phyloP scores from a whole-genome alignment of 2,797 vertebrate genomes.

The Mionectes olivaceus region DNA sequence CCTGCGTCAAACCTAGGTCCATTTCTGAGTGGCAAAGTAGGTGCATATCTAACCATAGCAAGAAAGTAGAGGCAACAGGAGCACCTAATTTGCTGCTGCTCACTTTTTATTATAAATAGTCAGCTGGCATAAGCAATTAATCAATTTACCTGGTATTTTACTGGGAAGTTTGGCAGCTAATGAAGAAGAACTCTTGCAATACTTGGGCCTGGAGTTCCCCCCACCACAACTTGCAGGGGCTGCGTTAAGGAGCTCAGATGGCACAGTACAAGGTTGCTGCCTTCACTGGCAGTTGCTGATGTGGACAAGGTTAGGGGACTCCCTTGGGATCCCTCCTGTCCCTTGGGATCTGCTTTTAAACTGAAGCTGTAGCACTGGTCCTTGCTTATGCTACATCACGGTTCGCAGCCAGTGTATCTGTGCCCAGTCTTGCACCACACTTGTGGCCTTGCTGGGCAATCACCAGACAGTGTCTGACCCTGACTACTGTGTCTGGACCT shows the following conservation, averaged over 20 bases:
- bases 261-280: not conserved
- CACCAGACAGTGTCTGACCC: not conserved
- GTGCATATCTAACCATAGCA: not conserved
- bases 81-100: rapidly evolving
- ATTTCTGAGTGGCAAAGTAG: not conserved
- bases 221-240: not conserved
- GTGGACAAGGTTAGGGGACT: not conserved
- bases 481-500: not conserved
- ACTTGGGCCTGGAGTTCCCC: rapidly evolving
- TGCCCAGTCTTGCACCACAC: not conserved
- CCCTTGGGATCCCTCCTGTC: not conserved
- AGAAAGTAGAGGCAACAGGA: not conserved
- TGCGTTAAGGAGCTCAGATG: not conserved
- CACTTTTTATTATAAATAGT: not conserved
- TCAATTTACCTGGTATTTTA: not conserved
- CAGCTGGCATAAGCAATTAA: not conserved
- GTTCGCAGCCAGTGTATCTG: not conserved
- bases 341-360: not conserved
- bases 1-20: not conserved
- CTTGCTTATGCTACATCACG: not conserved
- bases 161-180: not conserved
- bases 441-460: not conserved
- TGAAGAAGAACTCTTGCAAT: not conserved
- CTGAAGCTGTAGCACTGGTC: rapidly evolving
- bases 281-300: not conserved